phyloP scores from a whole-genome alignment of 2,113 vertebrate species.

The Phylloscopus trochiloides region DNA sequence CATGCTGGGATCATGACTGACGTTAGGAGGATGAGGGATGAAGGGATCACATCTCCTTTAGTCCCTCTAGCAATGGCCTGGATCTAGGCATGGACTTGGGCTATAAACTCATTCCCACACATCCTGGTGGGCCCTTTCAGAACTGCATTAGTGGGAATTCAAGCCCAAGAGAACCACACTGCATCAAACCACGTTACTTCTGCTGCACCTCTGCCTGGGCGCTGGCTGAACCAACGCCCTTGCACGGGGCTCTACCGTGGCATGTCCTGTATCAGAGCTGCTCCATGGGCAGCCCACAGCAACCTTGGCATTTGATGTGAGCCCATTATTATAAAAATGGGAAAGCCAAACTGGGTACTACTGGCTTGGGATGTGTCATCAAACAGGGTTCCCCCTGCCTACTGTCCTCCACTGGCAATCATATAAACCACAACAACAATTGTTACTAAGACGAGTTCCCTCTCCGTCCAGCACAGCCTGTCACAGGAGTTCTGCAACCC shows the following conservation, averaged over 20 bases:
- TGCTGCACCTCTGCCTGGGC: background rate
- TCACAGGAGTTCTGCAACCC: background rate
- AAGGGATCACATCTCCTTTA: background rate
- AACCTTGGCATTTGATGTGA: background rate
- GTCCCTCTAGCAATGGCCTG: background rate
- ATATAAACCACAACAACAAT: background rate
- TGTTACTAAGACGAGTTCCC: background rate
- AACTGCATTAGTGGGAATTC: background rate
- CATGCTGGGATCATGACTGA: background rate
- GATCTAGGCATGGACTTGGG: background rate
- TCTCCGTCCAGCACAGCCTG: background rate
- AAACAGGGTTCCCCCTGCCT: background rate
- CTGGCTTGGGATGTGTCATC: background rate
- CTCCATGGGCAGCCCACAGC: background rate
- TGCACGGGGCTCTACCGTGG: background rate
- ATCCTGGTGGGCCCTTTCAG: background rate
- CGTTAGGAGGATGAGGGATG: accelerated
- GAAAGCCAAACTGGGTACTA: background rate
- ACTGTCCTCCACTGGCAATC: background rate
- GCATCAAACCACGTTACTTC: background rate
- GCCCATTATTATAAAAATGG: background rate
- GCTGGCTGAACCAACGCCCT: background rate
- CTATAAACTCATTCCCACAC: background rate
- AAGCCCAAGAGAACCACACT: background rate
- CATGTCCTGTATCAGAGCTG: background rate